Base-by-base conservation (phyloP, 2,113 vertebrate species). In the Clarias macrocephalus region DNA sequence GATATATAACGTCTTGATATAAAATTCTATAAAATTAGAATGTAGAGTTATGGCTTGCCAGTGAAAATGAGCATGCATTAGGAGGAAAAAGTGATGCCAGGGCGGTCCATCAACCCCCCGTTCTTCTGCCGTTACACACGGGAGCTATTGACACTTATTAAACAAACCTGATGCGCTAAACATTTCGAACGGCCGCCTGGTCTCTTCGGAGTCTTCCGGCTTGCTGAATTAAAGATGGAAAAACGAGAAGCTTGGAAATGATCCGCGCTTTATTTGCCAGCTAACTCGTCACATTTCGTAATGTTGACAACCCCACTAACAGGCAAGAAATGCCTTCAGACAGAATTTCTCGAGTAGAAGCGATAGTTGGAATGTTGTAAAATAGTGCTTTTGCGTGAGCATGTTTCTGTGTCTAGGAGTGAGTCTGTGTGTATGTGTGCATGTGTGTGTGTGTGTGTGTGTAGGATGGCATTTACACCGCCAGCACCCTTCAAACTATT, bases 401-500 rank as follows among this genome's bases (percentile, higher is more conserved):
- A 25, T 54, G 48, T 77, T 23, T 77, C 48, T 76, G 23, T 56
- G 57, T 86, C 33, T 25, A n/a, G 18, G 63, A 54, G 68, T 60
- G 54, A 60, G 68, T 75, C 48, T 48, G 76, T 77, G 13, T 54
- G 48, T 76, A 23, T 76, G 73, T 76, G 23, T 65, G 57, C 80
- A 23, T 23, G 76, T 52, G 82, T 68, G 68, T 59, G 68, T 60
- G 66, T 73, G 83, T 57, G 30, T 75, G 63, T 82, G 59, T 23
- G 75, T 76, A n/a, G n/a, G 76, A 48, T 86, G 85, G 90, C 83
- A 83, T 90, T 88, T 89, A 77, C 89, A 92, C 42, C 82, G 90
- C 86, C 28, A 84, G 82, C 89, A 86, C 86, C 82, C 89, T 88
- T 90, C 73, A 89, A 88, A 75, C 90, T 90, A 87, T 92, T 93